Evolutionary conservation across 2,797 vertebrate genomes (phyloP).

Genomic region (Semaprochilodus insignis): DNA sequence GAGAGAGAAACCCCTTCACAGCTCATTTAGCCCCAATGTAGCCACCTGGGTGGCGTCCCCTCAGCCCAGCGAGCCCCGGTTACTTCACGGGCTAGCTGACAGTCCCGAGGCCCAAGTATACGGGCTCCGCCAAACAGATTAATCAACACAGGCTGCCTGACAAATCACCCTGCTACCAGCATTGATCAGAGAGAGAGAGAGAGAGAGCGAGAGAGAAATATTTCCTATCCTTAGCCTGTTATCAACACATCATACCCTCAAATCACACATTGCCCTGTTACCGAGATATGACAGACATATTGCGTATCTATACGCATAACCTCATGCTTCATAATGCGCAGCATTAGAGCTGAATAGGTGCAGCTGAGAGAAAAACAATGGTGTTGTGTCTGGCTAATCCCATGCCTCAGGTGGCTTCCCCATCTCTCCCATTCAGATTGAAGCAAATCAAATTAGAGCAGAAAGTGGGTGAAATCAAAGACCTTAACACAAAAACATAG

Average conservation of each 20-base stretch:
- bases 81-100: conserved; percentile 87
- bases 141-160: conserved; percentile 89
- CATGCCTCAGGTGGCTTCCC: conserved; percentile 79
- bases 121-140: conserved; percentile 85
- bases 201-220: conserved; percentile 63
- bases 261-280: conserved; percentile 28
- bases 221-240: conserved; percentile 24
- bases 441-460: conserved; percentile 84
- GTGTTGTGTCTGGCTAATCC: conserved; percentile 77
- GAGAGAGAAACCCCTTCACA: conserved; percentile 88
- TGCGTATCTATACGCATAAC: conserved; percentile 41
- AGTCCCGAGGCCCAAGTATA: conserved; percentile 81
- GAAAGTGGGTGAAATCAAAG: conserved; percentile 85
- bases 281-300: conserved; percentile 38
- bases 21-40: conserved; percentile 97
- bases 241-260: conserved; percentile 42
- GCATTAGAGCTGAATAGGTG: conserved; percentile 65
- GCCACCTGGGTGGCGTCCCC: conserved; percentile 95
- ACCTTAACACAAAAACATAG: conserved; percentile 75
- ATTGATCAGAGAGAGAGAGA: conserved; percentile 76
- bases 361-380: conserved; percentile 52
- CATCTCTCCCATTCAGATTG: conserved; percentile 80
- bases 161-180: conserved; percentile 83
- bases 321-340: conserved; percentile 39
- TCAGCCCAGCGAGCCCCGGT: conserved; percentile 85